Evolutionary conservation across 2,113 vertebrate species (phyloP), one percentile per base, ranked within the genome.

Genomic region (Eleginops maclovinus): DNA sequence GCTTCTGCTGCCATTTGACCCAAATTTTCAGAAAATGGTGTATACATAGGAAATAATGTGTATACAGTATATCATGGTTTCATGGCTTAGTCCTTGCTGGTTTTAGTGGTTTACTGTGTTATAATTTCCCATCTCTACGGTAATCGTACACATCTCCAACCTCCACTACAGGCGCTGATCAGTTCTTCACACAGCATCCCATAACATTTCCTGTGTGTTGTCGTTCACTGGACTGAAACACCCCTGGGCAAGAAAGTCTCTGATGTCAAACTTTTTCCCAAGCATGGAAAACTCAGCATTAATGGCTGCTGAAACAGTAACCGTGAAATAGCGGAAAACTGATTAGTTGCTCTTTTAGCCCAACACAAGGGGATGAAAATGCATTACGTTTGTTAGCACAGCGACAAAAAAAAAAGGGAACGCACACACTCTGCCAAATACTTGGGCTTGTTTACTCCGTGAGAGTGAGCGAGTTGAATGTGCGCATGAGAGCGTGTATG

Each of bases 111-210:
- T 0, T 24, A 10, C 3, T 5, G 2, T 41, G 28, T 72, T 40
- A 73, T 9, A 16, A 54, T 59, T n/a, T 75, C 22, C 50, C 50
- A 51, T 55, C 46, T 79, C 46, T n/a, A 58, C n/a, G n/a, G 31
- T 36, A 36, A 36, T 36, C 31, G 1, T 8, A 36, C 31, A 36
- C 31, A 8, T 36, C 31, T 36, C 31, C 31, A 36, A 74, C 50
- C 43, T 67, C 49, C 3, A 14, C 69, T 28, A 60, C 58, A 8
- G 54, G 58, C 11, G 26, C 16, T 47, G 9, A 73, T n/a, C 40
- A 24, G 4, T 36, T 59, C 65, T 46, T 31, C 3, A 47, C 43
- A 68, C 54, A 26, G 26, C 50, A n/a, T 58, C 41, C 49, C 24
- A 49, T 17, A 76, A 47, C 36, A 71, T 53, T 24, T 24, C 15